Conservation (phyloP, 2,113 vertebrate genomes). For the Xerus inauris region DNA sequence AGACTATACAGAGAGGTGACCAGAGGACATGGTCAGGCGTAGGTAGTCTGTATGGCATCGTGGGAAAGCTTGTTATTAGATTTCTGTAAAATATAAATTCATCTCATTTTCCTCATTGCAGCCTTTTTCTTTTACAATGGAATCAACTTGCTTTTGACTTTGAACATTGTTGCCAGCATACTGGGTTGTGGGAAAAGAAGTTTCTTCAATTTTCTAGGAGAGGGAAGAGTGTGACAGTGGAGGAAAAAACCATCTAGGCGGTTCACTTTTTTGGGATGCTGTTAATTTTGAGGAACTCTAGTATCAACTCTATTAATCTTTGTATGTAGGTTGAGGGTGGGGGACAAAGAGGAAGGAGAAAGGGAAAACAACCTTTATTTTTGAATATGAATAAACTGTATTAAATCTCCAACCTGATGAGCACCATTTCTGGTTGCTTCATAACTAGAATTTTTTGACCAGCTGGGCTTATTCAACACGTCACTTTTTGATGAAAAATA, state of each 20-base stretch:
- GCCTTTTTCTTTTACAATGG: not conserved
- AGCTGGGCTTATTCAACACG: not conserved
- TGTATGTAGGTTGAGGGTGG: not conserved
- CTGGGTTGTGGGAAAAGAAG: not conserved
- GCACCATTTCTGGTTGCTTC: not conserved
- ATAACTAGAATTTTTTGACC: not conserved
- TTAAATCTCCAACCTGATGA: not conserved
- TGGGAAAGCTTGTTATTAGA: not conserved
- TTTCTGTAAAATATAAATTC: not conserved
- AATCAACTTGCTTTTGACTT: constrained; percentile 40
- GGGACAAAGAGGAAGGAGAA: constrained; percentile 11
- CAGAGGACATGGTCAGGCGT: not conserved
- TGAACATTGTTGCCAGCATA: not conserved
- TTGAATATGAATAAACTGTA: not conserved
- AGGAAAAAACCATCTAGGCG: not conserved
- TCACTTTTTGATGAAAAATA: not conserved
- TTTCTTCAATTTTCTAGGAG: not conserved
- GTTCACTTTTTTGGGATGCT: not conserved
- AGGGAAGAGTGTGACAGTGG: not conserved
- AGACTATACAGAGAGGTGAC: not conserved
- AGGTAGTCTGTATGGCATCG: not conserved
- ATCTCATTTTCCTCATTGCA: not conserved
- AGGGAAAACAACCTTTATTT: not conserved
- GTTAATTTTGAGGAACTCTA: constrained; percentile 29
- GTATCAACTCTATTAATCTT: not conserved